A percentile compares a stretch with the other conserved stretches of the same genome.
Conservation (phyloP, 2,888 invertebrate genomes). For the Gibbula magus region DNA sequence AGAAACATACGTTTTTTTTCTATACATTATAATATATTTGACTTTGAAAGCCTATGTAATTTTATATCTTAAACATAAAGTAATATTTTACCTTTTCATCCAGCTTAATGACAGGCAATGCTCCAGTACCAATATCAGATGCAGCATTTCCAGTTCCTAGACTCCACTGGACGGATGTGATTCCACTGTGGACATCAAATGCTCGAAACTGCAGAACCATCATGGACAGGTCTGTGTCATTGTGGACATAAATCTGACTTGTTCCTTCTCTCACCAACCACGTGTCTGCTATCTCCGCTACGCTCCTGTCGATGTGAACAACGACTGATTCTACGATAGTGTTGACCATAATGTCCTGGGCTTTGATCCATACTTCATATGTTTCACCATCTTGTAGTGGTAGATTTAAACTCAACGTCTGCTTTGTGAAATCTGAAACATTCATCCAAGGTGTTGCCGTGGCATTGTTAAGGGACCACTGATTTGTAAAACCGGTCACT, state of each 20-base stretch:
- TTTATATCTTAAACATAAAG: too few relatives aligned
- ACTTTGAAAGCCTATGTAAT: too few relatives aligned
- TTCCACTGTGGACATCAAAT: constrained; percentile 52
- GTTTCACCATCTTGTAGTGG: constrained; percentile 33
- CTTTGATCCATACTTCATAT: too few relatives aligned
- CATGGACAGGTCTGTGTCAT: constrained; percentile 47
- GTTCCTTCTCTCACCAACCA: constrained; percentile 44
- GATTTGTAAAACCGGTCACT: constrained; percentile 35
- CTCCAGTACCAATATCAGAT: constrained; percentile 21
- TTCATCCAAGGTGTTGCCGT: background rate
- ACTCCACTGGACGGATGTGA: constrained; percentile 33
- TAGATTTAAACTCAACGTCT: constrained; percentile 35
- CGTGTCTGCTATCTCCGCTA: too few relatives aligned
- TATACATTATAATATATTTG: too few relatives aligned
- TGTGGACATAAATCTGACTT: too few relatives aligned
- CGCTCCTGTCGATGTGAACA: too few relatives aligned
- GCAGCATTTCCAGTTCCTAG: constrained; percentile 8
- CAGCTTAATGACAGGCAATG: constrained; percentile 20
- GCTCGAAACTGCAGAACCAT: constrained; percentile 48
- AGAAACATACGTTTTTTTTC: too few relatives aligned
- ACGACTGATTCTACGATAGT: constrained; percentile 35
- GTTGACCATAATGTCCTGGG: constrained; percentile 45
- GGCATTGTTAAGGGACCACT: constrained; percentile 31
- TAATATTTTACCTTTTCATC: background rate
- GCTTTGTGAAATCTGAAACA: constrained; percentile 41